Evolutionary conservation across 2,113 vertebrate genomes (phyloP), one percentile per base, ranked within the genome.

Genomic region (Hiodon tergisus): DNA sequence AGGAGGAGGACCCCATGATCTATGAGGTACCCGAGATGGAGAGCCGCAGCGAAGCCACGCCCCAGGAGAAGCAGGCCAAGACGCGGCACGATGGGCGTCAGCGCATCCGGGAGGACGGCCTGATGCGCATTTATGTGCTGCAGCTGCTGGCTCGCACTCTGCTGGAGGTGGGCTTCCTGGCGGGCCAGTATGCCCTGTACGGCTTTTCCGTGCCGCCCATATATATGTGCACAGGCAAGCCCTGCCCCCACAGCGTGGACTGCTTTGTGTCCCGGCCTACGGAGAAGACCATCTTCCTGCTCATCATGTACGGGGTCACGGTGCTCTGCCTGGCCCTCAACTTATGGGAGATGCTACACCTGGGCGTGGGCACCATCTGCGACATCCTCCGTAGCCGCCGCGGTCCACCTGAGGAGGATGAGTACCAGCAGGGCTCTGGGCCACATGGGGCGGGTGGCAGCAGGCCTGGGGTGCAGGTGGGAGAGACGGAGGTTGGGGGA

Each of bases 191-290:
- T 6, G 87, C 88, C 16, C 81, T 98, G 0, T 98, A 97, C 0
- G 96, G 96, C 54, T 95, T 97, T 55, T 87, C 93, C 2, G 94
- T 98, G 54, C 91, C 91, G 50, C 83, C 90, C 2, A 85, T 73
- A 5, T 98, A 94, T 0, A 81, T 91, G 58, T 98, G 96, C 80
- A 87, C 88, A 50, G 80, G 88, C 58, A 78, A 78, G 51, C 96
- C 96, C 0, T 98, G 96, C 82, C 96, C 95, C 0, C 92, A 98
- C 81, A 90, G 75, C 0, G 94, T 98, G 17, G 94, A 97, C 81
- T 98, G 96, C 81, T 98, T 96, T 79, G 94, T 98, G 80, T 98
- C 96, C 0, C 89, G 96, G 5, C 95, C 96, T 0, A 97, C 95
- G 0, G 96, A 98, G 84, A 98, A 98, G 86, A 97, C 96, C 31